Conservation (phyloP, 64 coral and sea anemone genomes). For the Orbicella faveolata region DNA sequence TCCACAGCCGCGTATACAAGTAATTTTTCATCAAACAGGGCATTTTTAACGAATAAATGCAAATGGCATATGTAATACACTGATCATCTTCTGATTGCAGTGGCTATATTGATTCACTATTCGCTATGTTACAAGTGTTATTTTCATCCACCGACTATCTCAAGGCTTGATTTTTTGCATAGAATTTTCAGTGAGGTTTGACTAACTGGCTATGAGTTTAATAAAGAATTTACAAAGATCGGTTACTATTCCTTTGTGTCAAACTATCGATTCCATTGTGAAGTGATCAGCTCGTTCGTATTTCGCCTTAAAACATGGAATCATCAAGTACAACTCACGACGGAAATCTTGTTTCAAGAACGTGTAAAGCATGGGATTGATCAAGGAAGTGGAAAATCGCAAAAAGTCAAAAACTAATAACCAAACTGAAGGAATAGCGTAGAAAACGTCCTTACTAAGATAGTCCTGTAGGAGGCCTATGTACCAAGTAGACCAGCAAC, state of each 20-base stretch:
- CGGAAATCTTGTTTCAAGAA: constrained; percentile 76
- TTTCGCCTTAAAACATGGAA: constrained; percentile 20
- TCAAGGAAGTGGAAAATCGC: constrained; percentile 60
- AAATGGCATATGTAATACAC: background rate
- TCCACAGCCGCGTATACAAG: background rate
- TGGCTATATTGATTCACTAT: background rate
- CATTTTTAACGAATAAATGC: background rate
- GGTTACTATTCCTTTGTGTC: background rate
- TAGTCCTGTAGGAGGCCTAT: constrained; percentile 35
- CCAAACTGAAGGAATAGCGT: constrained; percentile 33
- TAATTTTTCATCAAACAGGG: background rate
- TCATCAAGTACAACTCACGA: constrained; percentile 15
- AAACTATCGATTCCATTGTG: background rate
- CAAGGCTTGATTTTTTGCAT: background rate
- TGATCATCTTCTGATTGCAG: background rate
- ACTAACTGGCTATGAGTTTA: background rate
- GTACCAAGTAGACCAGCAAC: constrained; percentile 76
- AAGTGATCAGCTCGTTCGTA: background rate
- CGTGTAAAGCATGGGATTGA: constrained; percentile 79
- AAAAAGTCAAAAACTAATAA: constrained; percentile 69
- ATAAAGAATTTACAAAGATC: background rate
- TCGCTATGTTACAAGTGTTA: background rate
- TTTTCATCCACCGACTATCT: background rate
- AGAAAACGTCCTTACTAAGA: constrained; percentile 14
- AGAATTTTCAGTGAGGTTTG: background rate